Base-by-base conservation (phyloP, 2,113 vertebrate species). In the Ctenomys sociabilis region DNA sequence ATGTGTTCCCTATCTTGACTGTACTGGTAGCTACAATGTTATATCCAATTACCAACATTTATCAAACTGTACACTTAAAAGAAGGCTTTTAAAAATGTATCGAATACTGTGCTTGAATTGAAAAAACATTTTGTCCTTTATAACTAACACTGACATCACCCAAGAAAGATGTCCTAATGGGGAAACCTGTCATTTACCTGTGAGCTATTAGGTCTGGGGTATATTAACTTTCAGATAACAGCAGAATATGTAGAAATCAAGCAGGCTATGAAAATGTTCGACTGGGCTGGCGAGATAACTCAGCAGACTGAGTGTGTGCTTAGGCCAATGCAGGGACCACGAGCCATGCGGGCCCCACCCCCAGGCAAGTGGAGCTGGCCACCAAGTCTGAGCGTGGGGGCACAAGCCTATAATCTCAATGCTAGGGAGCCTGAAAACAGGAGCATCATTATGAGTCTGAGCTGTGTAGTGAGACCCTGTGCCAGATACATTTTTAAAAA, bases 21-120 rank as follows among this genome's bases (percentile, higher is more conserved):
- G 26, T 45, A 40, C 54, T 84, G 19, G 40, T 28, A 43, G 40
- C 86, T 77, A 88, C 30, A 57, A 43, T 90, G 54, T n/a, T 84
- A 12, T 40, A 90, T 80, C 81, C 1, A 54, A 43, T 93, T 86
- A 70, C 43, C 64, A 84, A 84, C 5, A 81, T 70, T 92, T 45
- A 86, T 85, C 54, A 49, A 70, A 91, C 19, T 57, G 26, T 85
- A 86, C 28, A 78, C 40, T 54, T 80, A 64, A 81, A 97, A 54
- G 40, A 88, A 3, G 8, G 28, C 19, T 66, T 70, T 61, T 26
- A 26, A 63, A 66, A 78, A 40, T 49, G 5, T 80, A 70, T 90
- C 16, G 54, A 87, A 85, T 24, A 91, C 28, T 45, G 64, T 61
- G 89, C 28, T 49, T 49, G 2, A 49, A 49, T 16, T 77, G 26